Percentiles rank a stretch among this genome's conserved stretches.
phyloP scores from a whole-genome alignment of 2,113 vertebrate genomes.

The Syrrhaptes paradoxus region DNA sequence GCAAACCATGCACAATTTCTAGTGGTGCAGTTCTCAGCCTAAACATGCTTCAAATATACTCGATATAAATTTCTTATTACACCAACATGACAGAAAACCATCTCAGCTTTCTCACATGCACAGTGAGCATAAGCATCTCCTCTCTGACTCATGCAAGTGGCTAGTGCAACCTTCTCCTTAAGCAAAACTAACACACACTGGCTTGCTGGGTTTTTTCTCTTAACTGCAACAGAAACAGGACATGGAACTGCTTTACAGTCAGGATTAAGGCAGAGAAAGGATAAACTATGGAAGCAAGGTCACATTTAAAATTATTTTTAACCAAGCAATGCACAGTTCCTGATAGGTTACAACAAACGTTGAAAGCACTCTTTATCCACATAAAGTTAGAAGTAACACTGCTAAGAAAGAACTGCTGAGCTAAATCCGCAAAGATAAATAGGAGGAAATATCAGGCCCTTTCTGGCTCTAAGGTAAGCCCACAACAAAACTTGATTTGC shows the following conservation, averaged over 20 bases:
- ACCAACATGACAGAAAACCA: neutral
- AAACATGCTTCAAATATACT: rapidly evolving
- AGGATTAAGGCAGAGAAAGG: neutral
- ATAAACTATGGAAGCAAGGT: neutral
- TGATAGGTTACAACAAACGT: neutral
- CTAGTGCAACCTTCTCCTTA: neutral
- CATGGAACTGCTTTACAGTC: neutral
- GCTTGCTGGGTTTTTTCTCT: neutral
- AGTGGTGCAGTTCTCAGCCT: neutral
- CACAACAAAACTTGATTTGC: neutral
- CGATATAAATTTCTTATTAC: neutral
- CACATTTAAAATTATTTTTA: neutral
- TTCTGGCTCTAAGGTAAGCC: neutral
- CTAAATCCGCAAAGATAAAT: neutral
- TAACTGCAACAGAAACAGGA: neutral
- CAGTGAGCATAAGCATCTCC: neutral
- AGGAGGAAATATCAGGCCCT: neutral
- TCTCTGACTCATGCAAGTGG: neutral
- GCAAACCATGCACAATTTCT: neutral
- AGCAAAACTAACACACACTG: neutral
- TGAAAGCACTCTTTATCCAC: neutral
- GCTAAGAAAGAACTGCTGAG: neutral
- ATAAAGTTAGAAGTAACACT: neutral
- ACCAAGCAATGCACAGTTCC: neutral
- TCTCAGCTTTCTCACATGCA: rapidly evolving